These are phyloP conservation scores for Agonum fuliginosum DNA, from an alignment of 2,888 invertebrate genomes.

Conservation along the genomic window DNA sequence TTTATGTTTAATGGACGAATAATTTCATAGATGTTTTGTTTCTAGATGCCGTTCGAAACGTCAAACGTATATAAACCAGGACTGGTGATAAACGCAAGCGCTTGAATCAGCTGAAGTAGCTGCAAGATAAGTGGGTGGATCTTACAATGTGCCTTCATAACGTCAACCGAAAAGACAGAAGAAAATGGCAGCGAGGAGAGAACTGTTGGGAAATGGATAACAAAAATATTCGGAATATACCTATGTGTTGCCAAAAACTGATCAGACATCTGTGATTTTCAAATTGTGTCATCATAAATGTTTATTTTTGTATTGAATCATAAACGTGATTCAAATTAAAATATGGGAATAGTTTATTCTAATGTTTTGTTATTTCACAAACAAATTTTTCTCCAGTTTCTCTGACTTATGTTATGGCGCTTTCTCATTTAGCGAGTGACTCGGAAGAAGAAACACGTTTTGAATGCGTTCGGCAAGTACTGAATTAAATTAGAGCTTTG, in stretches of 20 bases:
- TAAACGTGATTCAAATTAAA: constrained; percentile 52
- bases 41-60: constrained; percentile 62
- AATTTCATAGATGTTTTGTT: constrained; percentile 36
- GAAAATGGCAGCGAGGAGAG: constrained; percentile 51
- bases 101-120: constrained; percentile 42
- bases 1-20: neutral
- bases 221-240: constrained; percentile 36
- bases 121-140: constrained; percentile 20
- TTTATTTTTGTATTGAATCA: constrained; percentile 57
- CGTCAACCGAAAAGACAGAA: constrained; percentile 47
- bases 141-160: constrained; percentile 52
- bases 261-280: constrained; percentile 49
- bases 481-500: constrained; percentile 53
- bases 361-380: constrained; percentile 49
- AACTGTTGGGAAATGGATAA: constrained; percentile 38
- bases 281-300: constrained; percentile 55
- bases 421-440: constrained; percentile 29
- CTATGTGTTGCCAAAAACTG: constrained; percentile 44
- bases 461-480: constrained; percentile 10
- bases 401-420: constrained; percentile 42
- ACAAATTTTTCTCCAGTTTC: constrained; percentile 46
- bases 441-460: constrained; percentile 25
- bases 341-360: constrained; percentile 35
- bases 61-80: constrained; percentile 61
- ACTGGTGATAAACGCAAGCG: constrained; percentile 62